Conservation (phyloP, 92 coral and sea anemone genomes). For the Umimayanthus chanpuru region DNA sequence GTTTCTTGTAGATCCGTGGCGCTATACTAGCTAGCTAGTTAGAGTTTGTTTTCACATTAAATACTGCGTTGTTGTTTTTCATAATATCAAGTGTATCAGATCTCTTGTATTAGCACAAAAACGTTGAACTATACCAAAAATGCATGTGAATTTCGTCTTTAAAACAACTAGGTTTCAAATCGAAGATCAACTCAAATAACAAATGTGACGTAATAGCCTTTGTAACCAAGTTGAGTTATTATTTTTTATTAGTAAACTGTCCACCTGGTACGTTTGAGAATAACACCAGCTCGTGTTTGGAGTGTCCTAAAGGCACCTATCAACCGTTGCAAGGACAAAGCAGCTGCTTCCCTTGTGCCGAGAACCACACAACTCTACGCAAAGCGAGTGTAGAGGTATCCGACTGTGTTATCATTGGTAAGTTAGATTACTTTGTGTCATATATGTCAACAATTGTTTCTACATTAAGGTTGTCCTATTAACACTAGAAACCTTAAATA, state of each 20-base stretch:
- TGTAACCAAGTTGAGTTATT: background rate
- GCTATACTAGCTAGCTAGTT: too few species aligned
- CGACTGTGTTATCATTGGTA: slow-evolving; percentile 7
- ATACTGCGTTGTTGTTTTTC: too few species aligned
- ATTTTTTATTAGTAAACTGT: background rate
- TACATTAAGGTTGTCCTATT: background rate
- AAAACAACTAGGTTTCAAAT: too few species aligned
- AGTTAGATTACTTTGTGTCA: background rate
- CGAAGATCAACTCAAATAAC: too few species aligned
- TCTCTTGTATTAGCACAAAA: too few species aligned
- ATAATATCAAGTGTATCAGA: too few species aligned
- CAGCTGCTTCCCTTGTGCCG: background rate
- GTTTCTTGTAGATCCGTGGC: too few species aligned
- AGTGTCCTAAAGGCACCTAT: slow-evolving; percentile 16
- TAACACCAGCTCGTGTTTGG: background rate
- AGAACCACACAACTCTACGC: slow-evolving; percentile 1
- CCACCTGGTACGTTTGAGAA: slow-evolving; percentile 25
- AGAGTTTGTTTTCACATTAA: too few species aligned
- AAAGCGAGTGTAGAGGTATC: slow-evolving; percentile 4
- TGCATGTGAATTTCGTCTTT: too few species aligned
- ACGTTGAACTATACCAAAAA: too few species aligned
- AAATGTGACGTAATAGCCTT: background rate
- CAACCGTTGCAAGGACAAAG: slow-evolving; percentile 28
- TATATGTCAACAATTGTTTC: too few species aligned
- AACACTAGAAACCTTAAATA: too few species aligned